These are phyloP conservation scores for Hesperophylax magnus DNA, from an alignment of 1,140 invertebrate species.

Conservation along the genomic window DNA sequence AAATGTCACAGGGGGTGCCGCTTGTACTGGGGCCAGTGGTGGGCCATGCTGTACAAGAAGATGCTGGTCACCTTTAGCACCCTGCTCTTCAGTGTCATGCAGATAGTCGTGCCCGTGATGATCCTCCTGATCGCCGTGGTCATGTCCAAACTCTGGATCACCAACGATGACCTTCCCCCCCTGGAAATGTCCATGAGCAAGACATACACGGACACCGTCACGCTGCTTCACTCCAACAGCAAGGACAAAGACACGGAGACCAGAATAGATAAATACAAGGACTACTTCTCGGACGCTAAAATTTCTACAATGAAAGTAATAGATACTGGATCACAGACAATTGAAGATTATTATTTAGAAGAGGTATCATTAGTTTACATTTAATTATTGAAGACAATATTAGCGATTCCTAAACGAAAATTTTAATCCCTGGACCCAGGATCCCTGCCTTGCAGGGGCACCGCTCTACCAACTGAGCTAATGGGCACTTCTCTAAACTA, in stretches of 20 bases:
- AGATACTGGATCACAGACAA: conserved; percentile 62
- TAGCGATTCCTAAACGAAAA: too few relatives aligned
- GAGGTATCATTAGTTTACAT: too few relatives aligned
- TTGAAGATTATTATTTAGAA: conserved; percentile 66
- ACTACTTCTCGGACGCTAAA: conserved; percentile 62
- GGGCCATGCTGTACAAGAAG: conserved; percentile 77
- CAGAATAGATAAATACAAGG: conserved; percentile 61
- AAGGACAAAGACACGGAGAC: background rate
- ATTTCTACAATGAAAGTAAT: conserved; percentile 61
- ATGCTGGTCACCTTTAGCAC: conserved; percentile 71
- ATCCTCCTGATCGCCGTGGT: conserved; percentile 74
- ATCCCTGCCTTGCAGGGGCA: too few relatives aligned
- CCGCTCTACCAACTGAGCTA: too few relatives aligned
- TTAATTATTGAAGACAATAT: too few relatives aligned
- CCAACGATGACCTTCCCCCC: conserved; percentile 65
- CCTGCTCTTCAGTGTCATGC: conserved; percentile 71
- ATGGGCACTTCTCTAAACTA: too few relatives aligned
- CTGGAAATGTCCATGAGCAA: conserved; percentile 64
- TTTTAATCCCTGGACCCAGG: too few relatives aligned
- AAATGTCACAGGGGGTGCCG: conserved; percentile 63
- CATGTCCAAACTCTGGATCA: conserved; percentile 67
- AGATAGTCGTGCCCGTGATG: conserved; percentile 73
- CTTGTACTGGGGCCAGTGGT: conserved; percentile 72
- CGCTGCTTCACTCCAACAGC: conserved; percentile 58
- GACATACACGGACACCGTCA: conserved; percentile 63